Evolutionary conservation across 2,113 vertebrate species (phyloP).

Genomic region (Plectropomus leopardus): DNA sequence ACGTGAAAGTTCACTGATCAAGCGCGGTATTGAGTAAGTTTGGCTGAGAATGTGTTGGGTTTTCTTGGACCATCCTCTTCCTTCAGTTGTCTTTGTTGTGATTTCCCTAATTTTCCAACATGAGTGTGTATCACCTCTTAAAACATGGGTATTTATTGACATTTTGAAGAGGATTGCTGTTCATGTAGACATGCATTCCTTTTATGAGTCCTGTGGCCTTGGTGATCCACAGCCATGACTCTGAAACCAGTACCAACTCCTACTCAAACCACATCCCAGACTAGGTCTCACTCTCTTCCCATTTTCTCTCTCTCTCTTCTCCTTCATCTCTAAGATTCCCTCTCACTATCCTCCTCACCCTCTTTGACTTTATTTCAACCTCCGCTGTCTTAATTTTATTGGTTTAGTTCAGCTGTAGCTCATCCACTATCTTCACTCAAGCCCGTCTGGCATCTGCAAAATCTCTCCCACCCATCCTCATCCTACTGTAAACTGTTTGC

Average conservation of each 20-base stretch:
- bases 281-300: constrained; percentile 1
- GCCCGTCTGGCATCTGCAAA: constrained; percentile 46
- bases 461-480: constrained; percentile 45
- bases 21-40: no score
- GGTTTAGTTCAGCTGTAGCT: constrained; percentile 29
- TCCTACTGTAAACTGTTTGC: constrained; percentile 82
- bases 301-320: neutral
- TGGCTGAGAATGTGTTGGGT: no score
- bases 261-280: constrained; percentile 57
- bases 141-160: constrained; percentile 1
- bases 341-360: constrained; percentile 27
- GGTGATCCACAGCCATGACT: constrained; percentile 34
- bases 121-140: neutral
- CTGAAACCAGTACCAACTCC: constrained; percentile 35
- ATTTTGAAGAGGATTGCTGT: neutral
- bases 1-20: no score
- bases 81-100: neutral
- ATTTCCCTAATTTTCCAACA: neutral
- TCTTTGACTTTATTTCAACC: constrained; percentile 10
- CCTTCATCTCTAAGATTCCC: constrained; percentile 5
- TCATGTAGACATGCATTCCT: constrained; percentile 31
- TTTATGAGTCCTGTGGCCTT: constrained; percentile 38
- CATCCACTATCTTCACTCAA: constrained; percentile 11
- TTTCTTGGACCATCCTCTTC: neutral
- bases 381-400: constrained; percentile 10